These are phyloP conservation scores for Tetrapedia diversipes DNA, from an alignment of 2,888 invertebrate genomes.

Conservation along the genomic window DNA sequence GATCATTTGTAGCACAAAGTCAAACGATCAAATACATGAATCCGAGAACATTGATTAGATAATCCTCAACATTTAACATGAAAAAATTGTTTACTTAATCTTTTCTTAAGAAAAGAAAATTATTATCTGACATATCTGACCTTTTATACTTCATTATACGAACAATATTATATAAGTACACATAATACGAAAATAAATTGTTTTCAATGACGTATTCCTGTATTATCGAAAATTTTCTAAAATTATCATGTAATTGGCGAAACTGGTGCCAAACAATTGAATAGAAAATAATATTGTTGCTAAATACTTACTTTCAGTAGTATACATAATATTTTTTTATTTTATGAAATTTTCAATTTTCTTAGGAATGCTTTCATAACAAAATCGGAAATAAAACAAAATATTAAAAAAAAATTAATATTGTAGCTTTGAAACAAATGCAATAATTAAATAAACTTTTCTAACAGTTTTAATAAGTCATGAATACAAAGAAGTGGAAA, in stretches of 20 bases:
- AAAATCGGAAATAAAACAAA: neutral
- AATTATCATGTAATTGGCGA: constrained; percentile 44
- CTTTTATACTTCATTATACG: neutral
- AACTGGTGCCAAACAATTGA: constrained; percentile 11
- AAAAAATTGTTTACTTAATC: neutral
- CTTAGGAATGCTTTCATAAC: neutral
- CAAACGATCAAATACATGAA: neutral
- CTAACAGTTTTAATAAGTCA: neutral
- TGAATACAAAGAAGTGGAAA: neutral
- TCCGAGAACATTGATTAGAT: neutral
- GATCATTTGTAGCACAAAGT: neutral
- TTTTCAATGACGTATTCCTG: constrained; percentile 22
- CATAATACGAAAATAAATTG: constrained; percentile 41
- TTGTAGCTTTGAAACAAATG: neutral
- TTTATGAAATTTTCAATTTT: no score
- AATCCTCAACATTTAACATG: neutral
- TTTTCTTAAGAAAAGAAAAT: no score
- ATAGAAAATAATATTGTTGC: neutral
- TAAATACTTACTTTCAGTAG: neutral
- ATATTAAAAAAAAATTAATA: neutral
- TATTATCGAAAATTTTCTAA: constrained; percentile 47
- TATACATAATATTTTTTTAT: neutral
- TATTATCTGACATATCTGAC: neutral
- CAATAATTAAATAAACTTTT: no score
- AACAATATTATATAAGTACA: neutral